These are phyloP conservation scores for Harpagifer antarcticus DNA, from an alignment of 2,797 vertebrate species.

Conservation along the genomic window DNA sequence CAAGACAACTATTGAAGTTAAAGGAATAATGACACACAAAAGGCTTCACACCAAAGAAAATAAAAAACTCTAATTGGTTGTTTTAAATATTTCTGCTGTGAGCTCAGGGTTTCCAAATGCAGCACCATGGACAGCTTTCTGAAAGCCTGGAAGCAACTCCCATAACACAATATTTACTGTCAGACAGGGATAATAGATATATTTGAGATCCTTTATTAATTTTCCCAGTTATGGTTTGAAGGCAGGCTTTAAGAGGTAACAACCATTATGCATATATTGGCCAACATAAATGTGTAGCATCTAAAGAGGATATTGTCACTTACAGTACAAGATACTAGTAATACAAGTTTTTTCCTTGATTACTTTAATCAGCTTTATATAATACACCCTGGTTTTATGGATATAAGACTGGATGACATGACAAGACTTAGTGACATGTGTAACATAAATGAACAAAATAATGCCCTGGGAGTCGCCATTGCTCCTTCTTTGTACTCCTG, in stretches of 20 bases:
- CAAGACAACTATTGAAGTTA: background rate
- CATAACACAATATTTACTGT: background rate
- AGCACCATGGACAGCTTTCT: conserved; percentile 70
- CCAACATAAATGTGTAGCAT: background rate
- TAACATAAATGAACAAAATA: background rate
- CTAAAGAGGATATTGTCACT: background rate
- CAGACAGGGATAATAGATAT: background rate
- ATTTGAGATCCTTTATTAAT: background rate
- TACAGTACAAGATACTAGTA: background rate
- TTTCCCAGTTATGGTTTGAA: background rate
- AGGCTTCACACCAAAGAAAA: background rate
- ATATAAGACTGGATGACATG: background rate
- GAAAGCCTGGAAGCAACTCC: background rate
- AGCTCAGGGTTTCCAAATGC: conserved; percentile 25
- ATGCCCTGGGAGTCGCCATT: too few relatives aligned
- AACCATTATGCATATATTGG: too few relatives aligned
- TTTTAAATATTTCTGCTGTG: background rate
- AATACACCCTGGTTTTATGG: background rate
- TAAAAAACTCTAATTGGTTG: background rate
- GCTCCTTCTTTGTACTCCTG: background rate
- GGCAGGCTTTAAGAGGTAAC: background rate
- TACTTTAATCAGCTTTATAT: background rate
- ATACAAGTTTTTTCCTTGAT: background rate
- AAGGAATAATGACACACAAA: background rate
- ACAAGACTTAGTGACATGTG: background rate